Evolutionary conservation across 1,140 invertebrate species (phyloP), one percentile per base, ranked within the genome.

Genomic region (Contarinia nasturtii): DNA sequence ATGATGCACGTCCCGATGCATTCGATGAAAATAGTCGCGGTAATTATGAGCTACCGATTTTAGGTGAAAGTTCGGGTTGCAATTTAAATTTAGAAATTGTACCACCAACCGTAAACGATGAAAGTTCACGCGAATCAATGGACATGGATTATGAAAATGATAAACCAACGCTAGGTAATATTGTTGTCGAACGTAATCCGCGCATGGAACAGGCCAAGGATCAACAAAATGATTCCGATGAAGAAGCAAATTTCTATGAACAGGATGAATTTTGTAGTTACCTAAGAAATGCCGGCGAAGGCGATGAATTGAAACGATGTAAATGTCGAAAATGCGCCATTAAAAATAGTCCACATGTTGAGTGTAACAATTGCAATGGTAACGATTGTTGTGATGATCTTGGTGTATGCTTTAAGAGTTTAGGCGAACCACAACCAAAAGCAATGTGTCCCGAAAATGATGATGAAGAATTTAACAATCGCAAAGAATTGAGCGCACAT

Each of bases 121-220:
- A 49, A 37, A 49, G 48, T 18, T 44, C 41, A 17, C 42, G 48
- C 12, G 48, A 49, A 20, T 49, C 48, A 44, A 49, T 49, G 48
- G 48, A 49, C 11, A 36, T 40, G 10, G 48, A 49, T 20, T 20
- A 49, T 36, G 42, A 44, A 4, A 34, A 41, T 33, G 47, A 48
- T 17, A 37, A 43, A 34, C 18, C 33, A 34, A 34, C 20, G 12
- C 47, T 48, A 4, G 47, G 33, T 5, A 34, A 14, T 14, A 48
- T 48, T 36, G 34, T 37, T 40, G 34, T 18, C 34, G 21, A 37
- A 37, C 18, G 45, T 11, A 15, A 40, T 19, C n/a, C n/a, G 12
- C n/a, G 38, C 38, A 40, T 15, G 18, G n/a, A 19, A 40, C n/a
- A 40, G 18, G 38, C 27, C 27, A 27, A 43, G n/a, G n/a, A 18